Conservation (phyloP, 2,888 invertebrate species). For the Drosophila nigritarsus region DNA sequence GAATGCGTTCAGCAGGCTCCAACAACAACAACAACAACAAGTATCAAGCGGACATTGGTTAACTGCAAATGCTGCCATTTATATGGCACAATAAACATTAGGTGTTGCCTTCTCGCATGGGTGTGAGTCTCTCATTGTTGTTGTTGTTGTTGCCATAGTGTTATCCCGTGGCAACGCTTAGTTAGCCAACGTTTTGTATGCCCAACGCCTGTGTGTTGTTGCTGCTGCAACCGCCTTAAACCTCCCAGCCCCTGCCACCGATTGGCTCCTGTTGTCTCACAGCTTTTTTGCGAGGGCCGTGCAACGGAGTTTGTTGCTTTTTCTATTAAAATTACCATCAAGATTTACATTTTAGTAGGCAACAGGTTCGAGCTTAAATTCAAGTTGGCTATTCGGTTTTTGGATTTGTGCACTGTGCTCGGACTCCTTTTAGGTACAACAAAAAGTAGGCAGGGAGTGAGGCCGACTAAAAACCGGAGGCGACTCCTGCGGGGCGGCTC, state of each 20-base stretch:
- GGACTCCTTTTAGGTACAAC: slow-evolving; percentile 68
- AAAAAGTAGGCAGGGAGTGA: slow-evolving; percentile 65
- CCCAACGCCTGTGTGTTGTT: slow-evolving; percentile 66
- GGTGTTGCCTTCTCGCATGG: slow-evolving; percentile 73
- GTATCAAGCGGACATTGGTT: slow-evolving; percentile 71
- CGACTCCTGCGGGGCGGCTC: slow-evolving; percentile 28
- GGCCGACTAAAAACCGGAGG: slow-evolving; percentile 33
- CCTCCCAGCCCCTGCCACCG: neutral
- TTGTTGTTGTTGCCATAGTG: slow-evolving; percentile 44
- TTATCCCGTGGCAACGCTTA: slow-evolving; percentile 76
- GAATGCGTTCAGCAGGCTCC: slow-evolving; percentile 57
- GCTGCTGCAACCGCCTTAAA: neutral
- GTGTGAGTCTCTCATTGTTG: slow-evolving; percentile 53
- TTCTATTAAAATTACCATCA: slow-evolving; percentile 83
- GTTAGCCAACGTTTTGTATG: slow-evolving; percentile 76
- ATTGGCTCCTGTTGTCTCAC: slow-evolving; percentile 10
- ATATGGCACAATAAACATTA: slow-evolving; percentile 81
- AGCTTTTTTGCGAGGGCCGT: slow-evolving; percentile 27
- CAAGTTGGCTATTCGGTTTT: slow-evolving; percentile 22
- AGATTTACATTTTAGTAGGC: slow-evolving; percentile 82
- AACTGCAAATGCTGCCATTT: slow-evolving; percentile 81
- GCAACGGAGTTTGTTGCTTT: slow-evolving; percentile 65
- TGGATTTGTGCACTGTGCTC: slow-evolving; percentile 23
- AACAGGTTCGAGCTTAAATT: slow-evolving; percentile 68
- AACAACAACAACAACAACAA: slow-evolving; percentile 37